Evolutionary conservation across 2,797 vertebrate species (phyloP), one percentile per base, ranked within the genome.

Genomic region (Sebastes steindachneri): DNA sequence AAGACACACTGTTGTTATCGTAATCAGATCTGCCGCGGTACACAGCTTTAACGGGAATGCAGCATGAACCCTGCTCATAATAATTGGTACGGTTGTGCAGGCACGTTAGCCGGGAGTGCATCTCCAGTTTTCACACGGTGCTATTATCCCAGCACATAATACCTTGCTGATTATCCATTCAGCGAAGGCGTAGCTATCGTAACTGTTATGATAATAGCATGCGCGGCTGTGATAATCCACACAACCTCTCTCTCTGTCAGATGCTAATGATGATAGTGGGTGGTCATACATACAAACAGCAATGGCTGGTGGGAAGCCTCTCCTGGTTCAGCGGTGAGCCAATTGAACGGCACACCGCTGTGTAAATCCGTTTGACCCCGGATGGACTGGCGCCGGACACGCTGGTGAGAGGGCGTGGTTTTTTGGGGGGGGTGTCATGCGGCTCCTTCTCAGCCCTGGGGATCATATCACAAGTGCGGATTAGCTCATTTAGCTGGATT

Each of bases 81-180:
- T 93, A 92, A 93, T 93, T 89, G 86, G 77, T 85, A 72, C 70
- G 69, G 64, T 82, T 86, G 80, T 91, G 83, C 76, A 59, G 17
- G 80, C 82, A 79, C 59, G 88, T 86, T 91, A 89, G 86, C 82
- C 7, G 45, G 69, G 87, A 87, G 89, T 85, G 76, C 82, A 85
- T 91, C 86, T 70, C 88, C 73, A 85, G 85, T 88, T 91, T 92
- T 91, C 87, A 89, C 90, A 92, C 81, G 31, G 80, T 88, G 93
- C 92, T 86, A 94, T 94, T 94, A 93, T 94, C 86, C 81, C 87
- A 82, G 91, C 84, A 86, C 77, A 94, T 94, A 94, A 94, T 95
- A 94, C 92, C 93, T 92, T 76, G 83, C 92, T 94, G 93, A 95
- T 95, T 94, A 94, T 92, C 93, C 86, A 89, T 95, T 93, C 93